phyloP scores from a whole-genome alignment of 2,797 vertebrate genomes.

The Pseudomugil tenellus region DNA sequence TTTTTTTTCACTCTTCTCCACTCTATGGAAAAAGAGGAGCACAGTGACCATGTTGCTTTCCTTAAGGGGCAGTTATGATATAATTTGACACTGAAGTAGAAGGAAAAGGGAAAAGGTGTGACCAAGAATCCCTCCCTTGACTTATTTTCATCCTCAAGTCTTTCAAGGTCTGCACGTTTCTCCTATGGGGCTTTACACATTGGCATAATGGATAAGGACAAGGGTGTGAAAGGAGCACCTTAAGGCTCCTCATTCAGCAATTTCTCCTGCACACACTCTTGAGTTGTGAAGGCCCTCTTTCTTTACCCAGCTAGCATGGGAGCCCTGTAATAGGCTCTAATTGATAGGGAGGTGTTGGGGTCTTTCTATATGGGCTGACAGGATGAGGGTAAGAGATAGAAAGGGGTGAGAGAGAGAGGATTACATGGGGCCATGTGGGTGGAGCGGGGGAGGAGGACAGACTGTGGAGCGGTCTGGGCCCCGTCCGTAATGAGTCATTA shows the following conservation, averaged over 20 bases:
- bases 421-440: conserved; percentile 69
- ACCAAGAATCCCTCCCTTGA: conserved; percentile 76
- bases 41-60: conserved; percentile 70
- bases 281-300: conserved; percentile 92
- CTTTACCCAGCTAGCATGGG: conserved; percentile 90
- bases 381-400: conserved; percentile 71
- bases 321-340: conserved; percentile 98
- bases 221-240: conserved; percentile 84
- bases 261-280: conserved; percentile 85
- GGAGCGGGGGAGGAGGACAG: conserved; percentile 79
- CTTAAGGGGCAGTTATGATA: conserved; percentile 76
- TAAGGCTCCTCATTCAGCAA: conserved; percentile 82
- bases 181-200: conserved; percentile 73
- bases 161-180: conserved; percentile 71
- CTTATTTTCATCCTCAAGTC: conserved; percentile 75
- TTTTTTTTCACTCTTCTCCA: conserved; percentile 31
- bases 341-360: conserved; percentile 97
- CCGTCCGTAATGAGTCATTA: conserved; percentile 97
- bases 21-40: conserved; percentile 51
- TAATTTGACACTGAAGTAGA: conserved; percentile 72
- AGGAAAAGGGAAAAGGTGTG: conserved; percentile 69
- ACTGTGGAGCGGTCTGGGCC: conserved; percentile 90
- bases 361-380: conserved; percentile 91
- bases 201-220: conserved; percentile 80
- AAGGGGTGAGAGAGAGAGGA: conserved; percentile 55